These are phyloP conservation scores for Thymallus thymallus DNA, from an alignment of 2,113 vertebrate species.

Conservation along the genomic window DNA sequence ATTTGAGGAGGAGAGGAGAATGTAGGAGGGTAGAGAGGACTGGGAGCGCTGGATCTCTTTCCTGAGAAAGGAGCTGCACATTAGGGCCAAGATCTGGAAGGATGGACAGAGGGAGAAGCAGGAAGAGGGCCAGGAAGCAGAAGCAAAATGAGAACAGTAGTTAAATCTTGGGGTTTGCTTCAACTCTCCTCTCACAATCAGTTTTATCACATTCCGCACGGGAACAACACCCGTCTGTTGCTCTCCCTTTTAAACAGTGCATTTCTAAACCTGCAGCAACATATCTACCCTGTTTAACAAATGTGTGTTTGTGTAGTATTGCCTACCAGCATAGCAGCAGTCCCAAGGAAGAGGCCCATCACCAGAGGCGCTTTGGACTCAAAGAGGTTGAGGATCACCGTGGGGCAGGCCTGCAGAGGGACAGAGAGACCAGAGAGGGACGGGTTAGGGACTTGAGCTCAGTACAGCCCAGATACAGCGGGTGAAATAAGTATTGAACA, in stretches of 20 bases:
- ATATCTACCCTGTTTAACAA: too few species aligned
- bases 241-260: too few species aligned
- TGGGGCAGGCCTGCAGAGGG: constrained; percentile 50
- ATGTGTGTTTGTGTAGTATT: not conserved
- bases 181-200: too few species aligned
- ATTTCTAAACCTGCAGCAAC: too few species aligned
- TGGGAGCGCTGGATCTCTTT: constrained; percentile 13
- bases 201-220: too few species aligned
- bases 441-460: not conserved
- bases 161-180: not conserved
- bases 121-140: not conserved
- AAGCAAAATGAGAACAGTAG: not conserved
- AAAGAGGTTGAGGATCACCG: not conserved
- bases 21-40: constrained; percentile 49
- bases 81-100: constrained; percentile 48
- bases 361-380: constrained; percentile 29
- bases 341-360: constrained; percentile 53
- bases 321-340: constrained; percentile 61
- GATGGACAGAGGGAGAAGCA: not conserved
- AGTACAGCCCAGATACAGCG: not conserved
- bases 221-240: too few species aligned
- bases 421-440: not conserved
- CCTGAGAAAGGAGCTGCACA: constrained; percentile 49
- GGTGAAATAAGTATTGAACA: too few species aligned
- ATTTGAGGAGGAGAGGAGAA: constrained; percentile 40